These are phyloP conservation scores for Clupea harengus DNA, from an alignment of 2,113 vertebrate genomes.

Conservation along the genomic window DNA sequence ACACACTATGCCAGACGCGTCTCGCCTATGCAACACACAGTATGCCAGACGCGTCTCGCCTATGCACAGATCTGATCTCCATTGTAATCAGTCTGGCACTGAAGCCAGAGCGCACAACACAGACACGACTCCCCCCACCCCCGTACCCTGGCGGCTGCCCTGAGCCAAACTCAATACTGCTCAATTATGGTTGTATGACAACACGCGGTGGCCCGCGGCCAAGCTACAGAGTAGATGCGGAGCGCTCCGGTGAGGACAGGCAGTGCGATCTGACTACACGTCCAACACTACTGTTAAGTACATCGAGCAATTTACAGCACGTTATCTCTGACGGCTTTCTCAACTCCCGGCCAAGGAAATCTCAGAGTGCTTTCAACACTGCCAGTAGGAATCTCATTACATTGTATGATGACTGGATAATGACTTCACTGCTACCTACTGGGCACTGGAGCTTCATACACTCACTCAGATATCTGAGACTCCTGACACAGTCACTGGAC, in stretches of 20 bases:
- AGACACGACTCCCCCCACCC: not conserved
- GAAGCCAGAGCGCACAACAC: not conserved
- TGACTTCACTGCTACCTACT: not conserved
- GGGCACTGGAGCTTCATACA: not conserved
- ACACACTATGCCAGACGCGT: not conserved
- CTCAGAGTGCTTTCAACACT: not conserved
- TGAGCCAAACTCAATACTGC: conserved; percentile 1
- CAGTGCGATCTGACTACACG: not conserved
- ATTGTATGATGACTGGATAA: not conserved
- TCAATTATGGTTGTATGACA: conserved; percentile 13
- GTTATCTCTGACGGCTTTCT: not conserved
- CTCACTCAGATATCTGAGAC: not conserved
- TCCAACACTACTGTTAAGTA: not conserved
- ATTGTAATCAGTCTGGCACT: not conserved
- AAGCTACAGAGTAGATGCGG: not conserved
- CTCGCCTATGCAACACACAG: not conserved
- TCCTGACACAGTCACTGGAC: not conserved
- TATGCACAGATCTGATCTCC: not conserved
- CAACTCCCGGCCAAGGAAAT: not conserved
- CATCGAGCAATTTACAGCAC: not conserved
- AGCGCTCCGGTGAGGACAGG: too few species aligned
- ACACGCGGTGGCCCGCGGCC: not conserved
- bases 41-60: not conserved
- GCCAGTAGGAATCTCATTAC: not conserved
- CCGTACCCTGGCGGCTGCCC: not conserved